phyloP scores from a whole-genome alignment of 2,797 vertebrate genomes.

The Gobio occitaniae region DNA sequence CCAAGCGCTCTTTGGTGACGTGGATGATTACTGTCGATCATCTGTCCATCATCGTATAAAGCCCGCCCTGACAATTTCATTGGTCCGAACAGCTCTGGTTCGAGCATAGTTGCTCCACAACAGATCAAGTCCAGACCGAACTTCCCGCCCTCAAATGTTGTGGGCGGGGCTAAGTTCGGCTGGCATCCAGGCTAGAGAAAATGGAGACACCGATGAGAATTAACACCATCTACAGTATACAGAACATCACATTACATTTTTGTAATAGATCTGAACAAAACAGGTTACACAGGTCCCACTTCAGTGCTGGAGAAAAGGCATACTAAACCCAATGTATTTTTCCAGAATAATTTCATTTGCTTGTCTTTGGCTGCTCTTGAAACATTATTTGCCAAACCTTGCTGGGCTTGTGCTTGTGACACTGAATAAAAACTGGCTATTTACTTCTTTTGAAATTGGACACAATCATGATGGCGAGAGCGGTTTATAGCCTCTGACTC shows the following conservation, averaged over 20 bases:
- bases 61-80: no score
- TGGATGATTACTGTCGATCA: no score
- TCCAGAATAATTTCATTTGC: constrained; percentile 15
- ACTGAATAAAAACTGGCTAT: not conserved
- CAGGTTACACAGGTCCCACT: constrained; percentile 4
- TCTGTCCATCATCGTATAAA: no score
- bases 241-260: not conserved
- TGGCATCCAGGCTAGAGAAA: no score
- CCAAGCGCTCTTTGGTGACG: no score
- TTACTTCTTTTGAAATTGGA: constrained; percentile 28
- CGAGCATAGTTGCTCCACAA: no score
- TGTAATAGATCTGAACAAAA: constrained; percentile 19
- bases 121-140: no score
- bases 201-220: not conserved
- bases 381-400: not conserved
- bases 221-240: not conserved
- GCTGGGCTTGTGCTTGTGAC: constrained; percentile 6
- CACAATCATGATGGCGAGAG: not conserved
- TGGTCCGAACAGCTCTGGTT: no score
- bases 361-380: constrained; percentile 33
- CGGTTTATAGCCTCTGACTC: not conserved
- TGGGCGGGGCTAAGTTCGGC: no score
- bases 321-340: not conserved
- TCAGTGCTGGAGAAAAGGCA: constrained; percentile 36
- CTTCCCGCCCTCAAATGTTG: no score